Conservation (phyloP, 1,140 invertebrate genomes). For the Bombus affinis region DNA sequence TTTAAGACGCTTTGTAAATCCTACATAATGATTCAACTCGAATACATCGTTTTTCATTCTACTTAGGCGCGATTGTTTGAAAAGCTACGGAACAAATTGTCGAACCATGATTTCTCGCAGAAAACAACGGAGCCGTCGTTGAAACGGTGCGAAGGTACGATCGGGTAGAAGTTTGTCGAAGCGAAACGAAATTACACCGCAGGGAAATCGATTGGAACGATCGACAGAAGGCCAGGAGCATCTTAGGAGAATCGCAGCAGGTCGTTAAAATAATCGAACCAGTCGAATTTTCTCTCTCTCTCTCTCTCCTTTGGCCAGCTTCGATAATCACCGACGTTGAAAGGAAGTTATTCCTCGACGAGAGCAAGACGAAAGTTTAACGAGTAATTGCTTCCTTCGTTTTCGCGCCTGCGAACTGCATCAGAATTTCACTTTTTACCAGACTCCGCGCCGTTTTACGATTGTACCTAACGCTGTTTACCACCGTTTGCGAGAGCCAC, state of each 20-base stretch:
- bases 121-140: not conserved
- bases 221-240: constrained; percentile 13
- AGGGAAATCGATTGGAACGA: constrained; percentile 48
- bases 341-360: constrained; percentile 68
- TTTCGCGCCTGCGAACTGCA: constrained; percentile 45
- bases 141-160: not conserved
- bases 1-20: not conserved
- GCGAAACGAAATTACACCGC: constrained; percentile 49
- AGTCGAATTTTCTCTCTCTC: constrained; percentile 20
- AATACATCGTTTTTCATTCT: not conserved
- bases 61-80: not conserved
- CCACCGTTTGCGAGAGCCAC: not conserved
- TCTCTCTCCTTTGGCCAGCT: constrained; percentile 6
- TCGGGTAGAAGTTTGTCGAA: constrained; percentile 15
- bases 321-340: constrained; percentile 72
- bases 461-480: not conserved
- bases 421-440: constrained; percentile 39
- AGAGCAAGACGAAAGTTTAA: constrained; percentile 71
- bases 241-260: constrained; percentile 49
- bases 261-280: constrained; percentile 68
- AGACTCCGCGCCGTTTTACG: not conserved
- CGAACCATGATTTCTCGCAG: not conserved
- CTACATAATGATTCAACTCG: not conserved
- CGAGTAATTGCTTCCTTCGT: constrained; percentile 68
- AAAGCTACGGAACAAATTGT: not conserved